Conservation (phyloP, 2,797 vertebrate genomes). For the Coreius guichenoti region DNA sequence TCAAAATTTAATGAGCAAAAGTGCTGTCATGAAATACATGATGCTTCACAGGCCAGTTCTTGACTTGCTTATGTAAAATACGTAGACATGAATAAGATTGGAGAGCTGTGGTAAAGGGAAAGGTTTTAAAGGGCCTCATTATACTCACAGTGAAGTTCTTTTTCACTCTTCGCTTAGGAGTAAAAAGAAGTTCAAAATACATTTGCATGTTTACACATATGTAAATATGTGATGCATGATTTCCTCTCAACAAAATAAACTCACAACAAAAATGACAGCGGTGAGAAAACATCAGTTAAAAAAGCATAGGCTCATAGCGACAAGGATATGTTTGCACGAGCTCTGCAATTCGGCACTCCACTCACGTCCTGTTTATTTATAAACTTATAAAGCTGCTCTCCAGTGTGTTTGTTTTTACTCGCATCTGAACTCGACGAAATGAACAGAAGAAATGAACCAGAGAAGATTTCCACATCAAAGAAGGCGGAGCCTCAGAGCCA, state of each 20-base stretch:
- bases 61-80: background rate
- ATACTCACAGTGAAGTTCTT: background rate
- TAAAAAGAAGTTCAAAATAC: background rate
- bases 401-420: no score
- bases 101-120: background rate
- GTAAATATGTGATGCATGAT: background rate
- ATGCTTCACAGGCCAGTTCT: slow-evolving; percentile 26
- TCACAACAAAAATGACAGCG: background rate
- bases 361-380: no score
- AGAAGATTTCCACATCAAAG: no score
- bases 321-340: background rate
- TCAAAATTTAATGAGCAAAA: slow-evolving; percentile 49
- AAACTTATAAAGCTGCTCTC: no score
- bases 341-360: background rate
- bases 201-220: background rate
- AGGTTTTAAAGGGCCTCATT: background rate
- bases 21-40: slow-evolving; percentile 44
- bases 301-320: background rate
- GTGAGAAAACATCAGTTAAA: background rate
- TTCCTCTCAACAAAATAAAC: background rate
- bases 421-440: no score
- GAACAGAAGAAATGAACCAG: no score
- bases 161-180: background rate
- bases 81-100: background rate
- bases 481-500: no score